phyloP scores from a whole-genome alignment of 1,140 invertebrate genomes.

The Apis laboriosa region DNA sequence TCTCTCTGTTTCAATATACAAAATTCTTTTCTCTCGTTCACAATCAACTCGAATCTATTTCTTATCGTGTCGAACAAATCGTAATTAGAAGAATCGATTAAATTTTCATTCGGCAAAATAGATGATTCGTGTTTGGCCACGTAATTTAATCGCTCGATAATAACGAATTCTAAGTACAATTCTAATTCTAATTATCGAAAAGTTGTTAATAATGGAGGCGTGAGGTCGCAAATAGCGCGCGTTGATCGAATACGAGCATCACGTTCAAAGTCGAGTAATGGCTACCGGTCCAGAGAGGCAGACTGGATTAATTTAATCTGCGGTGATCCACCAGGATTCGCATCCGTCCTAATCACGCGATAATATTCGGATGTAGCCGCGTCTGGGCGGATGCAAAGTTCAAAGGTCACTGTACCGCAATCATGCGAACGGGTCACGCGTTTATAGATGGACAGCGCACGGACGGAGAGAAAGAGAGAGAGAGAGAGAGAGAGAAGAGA shows the following conservation, averaged over 20 bases:
- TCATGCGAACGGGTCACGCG: slow-evolving; percentile 46
- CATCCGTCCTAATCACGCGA: slow-evolving; percentile 51
- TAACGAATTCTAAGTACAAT: too few relatives aligned
- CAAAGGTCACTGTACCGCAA: slow-evolving; percentile 60
- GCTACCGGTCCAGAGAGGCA: slow-evolving; percentile 10
- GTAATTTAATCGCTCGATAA: too few relatives aligned
- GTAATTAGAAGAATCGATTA: too few relatives aligned
- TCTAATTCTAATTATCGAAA: too few relatives aligned
- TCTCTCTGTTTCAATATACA: too few relatives aligned
- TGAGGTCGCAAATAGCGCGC: too few relatives aligned
- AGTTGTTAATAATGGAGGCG: too few relatives aligned
- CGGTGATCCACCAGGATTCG: slow-evolving; percentile 45
- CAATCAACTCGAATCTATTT: too few relatives aligned
- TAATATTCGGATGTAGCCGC: slow-evolving; percentile 52
- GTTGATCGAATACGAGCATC: not conserved
- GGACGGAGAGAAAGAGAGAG: slow-evolving; percentile 7
- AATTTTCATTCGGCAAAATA: too few relatives aligned
- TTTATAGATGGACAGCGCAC: slow-evolving; percentile 24
- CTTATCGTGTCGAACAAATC: too few relatives aligned
- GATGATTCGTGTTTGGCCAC: too few relatives aligned
- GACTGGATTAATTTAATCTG: slow-evolving; percentile 51
- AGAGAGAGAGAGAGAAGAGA: not conserved
- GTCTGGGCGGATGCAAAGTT: slow-evolving; percentile 56
- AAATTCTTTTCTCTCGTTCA: too few relatives aligned
- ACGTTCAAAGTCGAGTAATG: slow-evolving; percentile 32